A percentile compares a stretch with the other conserved stretches of the same genome.
phyloP scores from a whole-genome alignment of 2,888 invertebrate genomes.

The Heteromyza rotundicornis region DNA sequence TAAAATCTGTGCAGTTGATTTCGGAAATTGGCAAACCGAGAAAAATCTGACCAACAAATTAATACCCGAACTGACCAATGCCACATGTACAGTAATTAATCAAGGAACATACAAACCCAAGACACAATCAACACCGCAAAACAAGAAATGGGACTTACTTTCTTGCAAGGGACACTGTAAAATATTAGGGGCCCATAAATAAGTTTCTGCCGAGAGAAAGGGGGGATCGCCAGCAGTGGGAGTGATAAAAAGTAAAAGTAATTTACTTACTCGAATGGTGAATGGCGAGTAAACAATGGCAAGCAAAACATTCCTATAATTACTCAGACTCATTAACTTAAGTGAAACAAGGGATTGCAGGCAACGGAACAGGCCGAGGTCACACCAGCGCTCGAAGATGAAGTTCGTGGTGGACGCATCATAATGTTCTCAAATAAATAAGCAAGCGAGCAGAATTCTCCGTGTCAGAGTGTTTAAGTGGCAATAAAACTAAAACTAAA shows the following conservation, averaged over 20 bases:
- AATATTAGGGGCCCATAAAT: slow-evolving; percentile 2
- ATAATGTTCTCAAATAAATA: slow-evolving; percentile 24
- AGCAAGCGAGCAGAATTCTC: slow-evolving; percentile 17
- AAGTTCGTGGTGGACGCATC: slow-evolving; percentile 11
- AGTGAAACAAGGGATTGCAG: slow-evolving; percentile 32
- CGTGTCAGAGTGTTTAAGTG: slow-evolving; percentile 27
- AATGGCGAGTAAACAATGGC: not conserved
- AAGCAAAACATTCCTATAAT: slow-evolving; percentile 21
- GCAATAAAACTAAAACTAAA: not conserved
- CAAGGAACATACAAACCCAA: slow-evolving; percentile 2
- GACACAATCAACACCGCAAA: not conserved
- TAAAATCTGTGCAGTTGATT: no score
- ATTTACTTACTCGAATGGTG: not conserved
- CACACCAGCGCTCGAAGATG: not conserved
- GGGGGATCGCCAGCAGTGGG: not conserved
- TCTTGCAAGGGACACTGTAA: not conserved
- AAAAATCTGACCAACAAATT: slow-evolving; percentile 22
- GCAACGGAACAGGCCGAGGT: no score
- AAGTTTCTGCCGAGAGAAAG: not conserved
- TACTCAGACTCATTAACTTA: slow-evolving; percentile 35
- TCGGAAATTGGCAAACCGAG: not conserved
- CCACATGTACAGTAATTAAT: slow-evolving; percentile 25
- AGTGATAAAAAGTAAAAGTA: slow-evolving; percentile 3
- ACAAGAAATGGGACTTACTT: not conserved
- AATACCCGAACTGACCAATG: slow-evolving; percentile 27